phyloP scores from a whole-genome alignment of 2,797 vertebrate genomes.

The Sebastes oblongus region DNA sequence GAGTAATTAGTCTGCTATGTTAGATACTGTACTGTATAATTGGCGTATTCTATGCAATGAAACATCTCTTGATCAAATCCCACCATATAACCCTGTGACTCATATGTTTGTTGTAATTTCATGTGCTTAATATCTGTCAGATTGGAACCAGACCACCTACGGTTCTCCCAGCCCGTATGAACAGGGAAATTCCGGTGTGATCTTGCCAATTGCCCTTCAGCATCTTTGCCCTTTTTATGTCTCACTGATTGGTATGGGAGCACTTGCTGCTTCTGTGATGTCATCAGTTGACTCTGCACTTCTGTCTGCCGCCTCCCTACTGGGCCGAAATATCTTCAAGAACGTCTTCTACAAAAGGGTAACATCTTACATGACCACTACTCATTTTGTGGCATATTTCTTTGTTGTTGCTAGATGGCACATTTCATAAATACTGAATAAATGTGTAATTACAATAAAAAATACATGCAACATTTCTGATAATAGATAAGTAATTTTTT shows the following conservation, averaged over 20 bases:
- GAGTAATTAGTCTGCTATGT: neutral
- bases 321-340: constrained; percentile 59
- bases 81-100: neutral
- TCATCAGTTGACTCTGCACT: constrained; percentile 70
- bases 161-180: constrained; percentile 35
- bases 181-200: constrained; percentile 47
- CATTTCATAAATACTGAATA: neutral
- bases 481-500: neutral
- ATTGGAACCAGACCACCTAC: constrained; percentile 65
- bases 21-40: no score
- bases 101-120: neutral
- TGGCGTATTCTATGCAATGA: neutral
- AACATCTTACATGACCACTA: neutral
- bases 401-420: neutral
- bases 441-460: neutral
- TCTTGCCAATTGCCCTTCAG: constrained; percentile 49
- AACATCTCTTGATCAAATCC: neutral
- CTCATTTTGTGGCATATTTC: neutral
- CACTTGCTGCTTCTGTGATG: constrained; percentile 63
- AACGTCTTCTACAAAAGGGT: constrained; percentile 58
- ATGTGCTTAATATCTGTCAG: constrained; percentile 24
- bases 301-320: constrained; percentile 63
- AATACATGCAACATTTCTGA: neutral
- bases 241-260: constrained; percentile 44
- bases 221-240: constrained; percentile 51